These are phyloP conservation scores for Luehdorfia chinensis DNA, from an alignment of 1,140 invertebrate species.

Conservation along the genomic window DNA sequence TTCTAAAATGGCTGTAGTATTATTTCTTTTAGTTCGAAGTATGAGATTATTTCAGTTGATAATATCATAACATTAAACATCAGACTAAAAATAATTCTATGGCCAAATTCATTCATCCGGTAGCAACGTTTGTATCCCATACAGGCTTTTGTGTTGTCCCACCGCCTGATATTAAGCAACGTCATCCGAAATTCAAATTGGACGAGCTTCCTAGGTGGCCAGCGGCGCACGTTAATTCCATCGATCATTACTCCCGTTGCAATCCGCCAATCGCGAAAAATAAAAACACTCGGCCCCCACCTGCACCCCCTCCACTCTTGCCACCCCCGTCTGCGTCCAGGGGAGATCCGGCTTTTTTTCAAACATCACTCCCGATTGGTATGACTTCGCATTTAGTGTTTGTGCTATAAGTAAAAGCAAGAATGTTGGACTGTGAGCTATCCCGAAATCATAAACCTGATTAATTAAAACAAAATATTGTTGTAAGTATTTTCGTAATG, in stretches of 20 bases:
- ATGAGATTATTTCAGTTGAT: no score
- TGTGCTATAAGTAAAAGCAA: constrained; percentile 2
- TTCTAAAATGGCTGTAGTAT: no score
- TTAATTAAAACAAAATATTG: no score
- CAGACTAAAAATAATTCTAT: no score
- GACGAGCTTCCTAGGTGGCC: constrained; percentile 38
- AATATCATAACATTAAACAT: no score
- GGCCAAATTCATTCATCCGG: no score
- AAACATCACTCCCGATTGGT: constrained; percentile 59
- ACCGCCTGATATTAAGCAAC: constrained; percentile 5
- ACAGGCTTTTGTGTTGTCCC: constrained; percentile 4
- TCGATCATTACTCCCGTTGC: constrained; percentile 73
- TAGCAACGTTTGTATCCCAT: constrained; percentile 5
- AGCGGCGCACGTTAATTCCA: constrained; percentile 66
- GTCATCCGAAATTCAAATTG: constrained; percentile 56
- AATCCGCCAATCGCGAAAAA: constrained; percentile 73
- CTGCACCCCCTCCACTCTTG: constrained; percentile 47
- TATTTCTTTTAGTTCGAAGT: no score
- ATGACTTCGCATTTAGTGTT: constrained; percentile 8
- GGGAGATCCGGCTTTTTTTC: constrained; percentile 69
- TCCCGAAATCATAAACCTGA: no score
- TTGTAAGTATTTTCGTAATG: no score
- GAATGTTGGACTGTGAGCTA: no score
- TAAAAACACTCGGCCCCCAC: constrained; percentile 58
- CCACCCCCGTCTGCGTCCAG: constrained; percentile 23